phyloP scores from a whole-genome alignment of 2,113 vertebrate species.

The Jaculus jaculus region DNA sequence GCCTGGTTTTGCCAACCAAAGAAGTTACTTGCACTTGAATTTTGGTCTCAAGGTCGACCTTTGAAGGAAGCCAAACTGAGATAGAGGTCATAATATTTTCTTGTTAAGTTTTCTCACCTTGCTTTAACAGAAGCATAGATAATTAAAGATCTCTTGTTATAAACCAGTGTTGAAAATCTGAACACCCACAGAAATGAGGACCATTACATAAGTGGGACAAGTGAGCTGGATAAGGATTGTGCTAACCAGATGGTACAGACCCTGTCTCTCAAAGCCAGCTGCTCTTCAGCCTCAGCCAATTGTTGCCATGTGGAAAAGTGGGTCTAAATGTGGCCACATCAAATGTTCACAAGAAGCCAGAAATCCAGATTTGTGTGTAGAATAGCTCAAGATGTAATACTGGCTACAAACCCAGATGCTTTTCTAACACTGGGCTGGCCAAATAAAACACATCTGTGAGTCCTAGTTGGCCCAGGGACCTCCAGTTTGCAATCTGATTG shows the following conservation, averaged over 20 bases:
- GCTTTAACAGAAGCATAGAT: constrained; percentile 54
- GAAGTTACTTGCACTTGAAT: constrained; percentile 3
- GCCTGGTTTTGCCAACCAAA: background rate
- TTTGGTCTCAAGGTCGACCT: background rate
- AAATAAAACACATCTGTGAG: constrained; percentile 72
- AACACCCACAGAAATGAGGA: constrained; percentile 57
- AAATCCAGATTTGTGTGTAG: constrained; percentile 59
- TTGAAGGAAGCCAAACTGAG: background rate
- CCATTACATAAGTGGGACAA: constrained; percentile 66
- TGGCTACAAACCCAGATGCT: constrained; percentile 63
- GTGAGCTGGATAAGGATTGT: constrained; percentile 36
- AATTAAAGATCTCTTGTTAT: constrained; percentile 33
- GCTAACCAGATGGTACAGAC: constrained; percentile 66
- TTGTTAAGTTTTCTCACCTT: constrained; percentile 30
- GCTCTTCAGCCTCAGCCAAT: constrained; percentile 53
- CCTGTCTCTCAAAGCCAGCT: constrained; percentile 57
- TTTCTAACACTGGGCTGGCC: constrained; percentile 56
- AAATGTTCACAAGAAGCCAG: constrained; percentile 43
- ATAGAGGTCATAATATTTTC: constrained; percentile 18
- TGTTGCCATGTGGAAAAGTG: constrained; percentile 49
- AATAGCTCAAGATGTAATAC: constrained; percentile 67
- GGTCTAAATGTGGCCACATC: constrained; percentile 31
- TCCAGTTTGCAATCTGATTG: constrained; percentile 25
- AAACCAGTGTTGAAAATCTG: constrained; percentile 53
- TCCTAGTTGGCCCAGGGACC: constrained; percentile 35